phyloP scores from a whole-genome alignment of 2,113 vertebrate species.

The Lepus americanus region DNA sequence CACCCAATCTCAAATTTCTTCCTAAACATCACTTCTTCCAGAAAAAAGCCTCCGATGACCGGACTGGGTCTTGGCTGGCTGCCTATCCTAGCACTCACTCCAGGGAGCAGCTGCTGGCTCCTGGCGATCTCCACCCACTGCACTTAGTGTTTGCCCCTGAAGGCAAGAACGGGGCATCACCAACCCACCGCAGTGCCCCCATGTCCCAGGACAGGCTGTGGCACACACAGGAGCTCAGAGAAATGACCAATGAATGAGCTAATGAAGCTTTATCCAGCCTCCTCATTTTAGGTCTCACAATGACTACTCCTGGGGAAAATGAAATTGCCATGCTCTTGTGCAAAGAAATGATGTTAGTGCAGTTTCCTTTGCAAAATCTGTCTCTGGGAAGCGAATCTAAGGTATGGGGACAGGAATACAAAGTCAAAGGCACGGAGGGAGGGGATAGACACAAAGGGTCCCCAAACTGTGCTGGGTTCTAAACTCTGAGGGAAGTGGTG shows the following conservation, averaged over 20 bases:
- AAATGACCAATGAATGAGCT: background rate
- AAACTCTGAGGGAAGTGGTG: background rate
- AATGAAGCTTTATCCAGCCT: background rate
- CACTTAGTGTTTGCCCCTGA: background rate
- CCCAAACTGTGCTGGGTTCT: background rate
- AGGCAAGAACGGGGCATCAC: background rate
- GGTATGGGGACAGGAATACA: background rate
- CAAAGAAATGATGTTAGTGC: background rate
- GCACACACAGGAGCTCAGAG: background rate
- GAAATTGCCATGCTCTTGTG: background rate
- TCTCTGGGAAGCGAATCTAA: slow-evolving; percentile 30
- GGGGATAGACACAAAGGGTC: background rate
- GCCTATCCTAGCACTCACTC: background rate
- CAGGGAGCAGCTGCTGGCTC: background rate
- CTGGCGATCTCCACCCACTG: background rate
- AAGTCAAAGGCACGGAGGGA: background rate
- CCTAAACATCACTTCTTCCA: background rate
- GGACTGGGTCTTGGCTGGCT: background rate
- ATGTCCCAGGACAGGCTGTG: background rate
- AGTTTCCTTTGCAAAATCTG: background rate
- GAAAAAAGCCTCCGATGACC: background rate
- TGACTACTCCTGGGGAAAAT: background rate
- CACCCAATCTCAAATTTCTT: background rate
- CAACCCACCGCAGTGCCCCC: background rate
- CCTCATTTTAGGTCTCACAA: background rate